Base-by-base conservation (phyloP, 2,113 vertebrate species). In the Cariama cristata region DNA sequence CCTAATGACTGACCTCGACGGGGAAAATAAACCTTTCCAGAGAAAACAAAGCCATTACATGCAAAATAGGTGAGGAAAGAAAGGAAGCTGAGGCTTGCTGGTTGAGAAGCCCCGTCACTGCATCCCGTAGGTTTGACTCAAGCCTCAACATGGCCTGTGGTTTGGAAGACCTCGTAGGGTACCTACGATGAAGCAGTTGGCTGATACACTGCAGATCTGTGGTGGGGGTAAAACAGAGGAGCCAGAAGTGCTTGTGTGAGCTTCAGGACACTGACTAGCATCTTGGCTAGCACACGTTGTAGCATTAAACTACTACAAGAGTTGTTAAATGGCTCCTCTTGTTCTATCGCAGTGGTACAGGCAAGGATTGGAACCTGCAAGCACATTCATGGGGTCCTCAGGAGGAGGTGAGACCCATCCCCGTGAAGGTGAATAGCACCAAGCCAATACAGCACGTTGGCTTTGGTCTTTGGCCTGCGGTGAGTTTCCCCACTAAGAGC, bases 191-290 rank as follows among this genome's bases (percentile, higher is more conserved):
- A 75, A 50, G 80, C 11, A 64, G 50, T 4, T 7, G 35, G 40
- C n/a, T 45, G 42, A 40, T 22, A 92, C 0, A 0, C n/a, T 2
- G 2, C 20, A 69, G 32, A 62, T 0, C 2, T 22, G 8, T 27
- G 21, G 24, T 8, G 14, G 22, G 38, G 14, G 15, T 50, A 45
- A 62, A 93, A 76, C 0, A 82, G 47, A 88, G n/a, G 56, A 81
- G 42, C 22, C 56, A 52, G 26, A 38, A 42, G 13, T 5, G 35
- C 24, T 38, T 6, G 4, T 5, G 47, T 33, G 42, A 90, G 30
- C 55, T 84, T 19, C 32, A 66, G 42, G 42, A 53, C 3, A 3
- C 6, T 2, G 6, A 6, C 9, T 11, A 50, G 23, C 63, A 64
- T 16, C 86, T 77, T 38, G 14, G 21, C 21, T n/a, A 66, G 55